These are phyloP conservation scores for Ophonus ardosiacus DNA, from an alignment of 2,888 invertebrate genomes.

Conservation along the genomic window DNA sequence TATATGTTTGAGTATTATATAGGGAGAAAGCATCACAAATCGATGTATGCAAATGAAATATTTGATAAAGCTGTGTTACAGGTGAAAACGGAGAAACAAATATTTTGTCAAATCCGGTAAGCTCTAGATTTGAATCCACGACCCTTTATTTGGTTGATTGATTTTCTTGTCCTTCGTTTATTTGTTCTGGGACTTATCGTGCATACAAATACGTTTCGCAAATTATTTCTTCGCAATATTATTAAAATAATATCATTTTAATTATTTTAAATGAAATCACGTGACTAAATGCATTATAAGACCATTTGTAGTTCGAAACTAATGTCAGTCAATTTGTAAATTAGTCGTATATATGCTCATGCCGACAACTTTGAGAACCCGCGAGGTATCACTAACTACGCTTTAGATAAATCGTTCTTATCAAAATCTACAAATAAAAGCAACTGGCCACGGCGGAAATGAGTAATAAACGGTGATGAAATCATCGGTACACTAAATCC, in stretches of 20 bases:
- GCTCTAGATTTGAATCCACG: background rate
- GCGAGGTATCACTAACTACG: no score
- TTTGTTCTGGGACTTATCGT: constrained; percentile 14
- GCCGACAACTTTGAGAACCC: no score
- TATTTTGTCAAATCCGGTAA: background rate
- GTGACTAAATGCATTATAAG: no score
- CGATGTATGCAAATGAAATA: background rate
- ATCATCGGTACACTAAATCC: no score
- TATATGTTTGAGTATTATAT: no score
- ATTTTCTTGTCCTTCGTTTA: constrained; percentile 6
- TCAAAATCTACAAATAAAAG: no score
- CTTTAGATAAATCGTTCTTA: no score
- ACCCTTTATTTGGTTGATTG: constrained; percentile 17
- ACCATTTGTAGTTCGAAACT: no score
- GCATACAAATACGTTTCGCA: background rate
- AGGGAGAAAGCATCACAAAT: background rate
- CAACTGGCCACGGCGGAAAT: no score
- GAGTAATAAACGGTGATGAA: no score
- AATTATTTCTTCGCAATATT: background rate
- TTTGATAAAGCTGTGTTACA: background rate
- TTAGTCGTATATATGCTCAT: no score
- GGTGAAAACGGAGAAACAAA: background rate
- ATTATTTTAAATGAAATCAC: background rate
- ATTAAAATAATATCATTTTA: background rate
- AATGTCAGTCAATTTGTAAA: no score